Evolutionary conservation across 1,140 invertebrate species (phyloP).

Genomic region (Orius insidiosus): DNA sequence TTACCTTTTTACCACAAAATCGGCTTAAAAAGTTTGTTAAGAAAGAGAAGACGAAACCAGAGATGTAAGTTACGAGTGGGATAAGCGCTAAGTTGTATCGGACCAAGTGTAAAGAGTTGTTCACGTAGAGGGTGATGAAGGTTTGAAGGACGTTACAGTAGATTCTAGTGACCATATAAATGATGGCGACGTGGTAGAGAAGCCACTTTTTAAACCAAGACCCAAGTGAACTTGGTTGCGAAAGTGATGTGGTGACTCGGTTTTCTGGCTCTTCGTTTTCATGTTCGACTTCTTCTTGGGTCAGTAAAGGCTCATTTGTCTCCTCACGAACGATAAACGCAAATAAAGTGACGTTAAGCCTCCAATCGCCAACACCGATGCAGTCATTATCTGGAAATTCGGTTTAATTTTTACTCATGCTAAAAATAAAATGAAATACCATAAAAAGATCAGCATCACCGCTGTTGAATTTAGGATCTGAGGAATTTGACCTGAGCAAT

Average conservation of each 20-base stretch:
- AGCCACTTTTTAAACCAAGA: conserved; percentile 4
- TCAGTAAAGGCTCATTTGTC: conserved; percentile 19
- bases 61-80: conserved; percentile 70
- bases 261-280: not conserved
- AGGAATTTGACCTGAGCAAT: conserved; percentile 30
- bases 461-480: conserved; percentile 22
- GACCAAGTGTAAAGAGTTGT: conserved; percentile 53
- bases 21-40: conserved; percentile 48
- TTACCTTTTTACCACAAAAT: conserved; percentile 46
- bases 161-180: conserved; percentile 81
- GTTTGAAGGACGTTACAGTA: conserved; percentile 83
- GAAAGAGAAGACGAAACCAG: conserved; percentile 63
- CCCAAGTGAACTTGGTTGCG: conserved; percentile 8
- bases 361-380: conserved; percentile 54
- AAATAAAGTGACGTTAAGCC: conserved; percentile 57
- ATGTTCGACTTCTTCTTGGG: too few relatives aligned
- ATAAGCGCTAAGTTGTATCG: conserved; percentile 66
- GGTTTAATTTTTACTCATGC: too few relatives aligned
- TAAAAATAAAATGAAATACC: conserved; percentile 9
- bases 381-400: conserved; percentile 44
- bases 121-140: conserved; percentile 79
- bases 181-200: conserved; percentile 30
- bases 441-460: conserved; percentile 13
- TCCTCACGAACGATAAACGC: conserved; percentile 51
- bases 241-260: conserved; percentile 17